Base-by-base conservation (phyloP, 2,888 invertebrate genomes). In the Pseudeuparius sepicola region DNA sequence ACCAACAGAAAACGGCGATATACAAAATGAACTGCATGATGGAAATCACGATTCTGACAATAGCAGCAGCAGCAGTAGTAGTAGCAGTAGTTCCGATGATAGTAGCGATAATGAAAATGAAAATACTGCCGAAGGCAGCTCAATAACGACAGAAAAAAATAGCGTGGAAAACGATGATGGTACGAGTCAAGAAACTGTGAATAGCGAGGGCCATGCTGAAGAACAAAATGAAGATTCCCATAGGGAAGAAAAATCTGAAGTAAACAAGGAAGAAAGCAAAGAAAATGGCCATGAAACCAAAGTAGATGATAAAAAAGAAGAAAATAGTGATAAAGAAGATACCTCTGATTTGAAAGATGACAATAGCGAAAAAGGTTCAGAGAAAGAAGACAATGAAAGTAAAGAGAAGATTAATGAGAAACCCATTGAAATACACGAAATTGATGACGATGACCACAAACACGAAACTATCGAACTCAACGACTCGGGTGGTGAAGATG, bases 401-500 rank as follows among this genome's bases (percentile, higher is more conserved):
- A n/a, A 27, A 6, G 37, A 44, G 24, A 33, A 33, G n/a, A 27
- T 14, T 24, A 35, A 37, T 47, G 50, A 48, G n/a, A n/a, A n/a
- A n/a, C n/a, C n/a, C 5, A 12, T 28, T 18, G 56, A 49, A 36
- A 47, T 50, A 23, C 53, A 56, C 17, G 54, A 54, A 34, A 52
- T 49, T 36, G 55, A 51, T 31, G 46, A 53, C 27, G 46, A 51
- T 16, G 48, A 49, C 18, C n/a, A 38, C 30, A 44, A 40, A 24
- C 34, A 43, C 14, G 55, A 54, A 42, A 48, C 54, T 10, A 55
- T 55, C 24, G 57, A 57, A 42, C 36, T 59, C 31, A 57, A 59
- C 42, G 60, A 61, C 49, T 55, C 59, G 4, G 57, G 54, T 27
- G 54, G 38, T n/a, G 49, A 43, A 30, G 50, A 55, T 43, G 54